Conservation (phyloP, 2,797 vertebrate species). For the Acipenser ruthenus region DNA sequence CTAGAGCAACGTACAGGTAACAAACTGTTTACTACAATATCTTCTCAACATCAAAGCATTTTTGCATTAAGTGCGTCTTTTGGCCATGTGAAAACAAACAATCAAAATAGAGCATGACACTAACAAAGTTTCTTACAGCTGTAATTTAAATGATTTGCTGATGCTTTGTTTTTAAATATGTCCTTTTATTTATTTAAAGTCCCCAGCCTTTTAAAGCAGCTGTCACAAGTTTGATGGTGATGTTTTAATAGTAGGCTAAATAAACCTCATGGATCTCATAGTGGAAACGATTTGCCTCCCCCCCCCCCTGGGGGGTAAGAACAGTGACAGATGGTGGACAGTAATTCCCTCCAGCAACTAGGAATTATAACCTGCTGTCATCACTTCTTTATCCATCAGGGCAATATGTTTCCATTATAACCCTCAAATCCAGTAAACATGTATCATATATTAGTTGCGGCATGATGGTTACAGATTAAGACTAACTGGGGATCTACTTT, state of each 20-base stretch:
- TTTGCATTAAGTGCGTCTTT: slow-evolving; percentile 35
- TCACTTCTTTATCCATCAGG: slow-evolving; percentile 47
- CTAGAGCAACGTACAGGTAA: slow-evolving; percentile 76
- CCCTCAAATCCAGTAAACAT: too few species aligned
- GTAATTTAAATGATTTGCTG: too few species aligned
- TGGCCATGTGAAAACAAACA: slow-evolving; percentile 61
- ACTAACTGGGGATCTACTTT: too few species aligned
- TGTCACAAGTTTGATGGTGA: too few species aligned
- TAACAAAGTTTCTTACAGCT: slow-evolving; percentile 15
- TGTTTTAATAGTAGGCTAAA: too few species aligned
- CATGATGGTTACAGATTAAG: too few species aligned
- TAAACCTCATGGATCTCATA: slow-evolving; percentile 19
- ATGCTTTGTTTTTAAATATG: too few species aligned
- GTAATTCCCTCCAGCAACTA: slow-evolving; percentile 41
- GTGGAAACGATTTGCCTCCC: slow-evolving; percentile 28
- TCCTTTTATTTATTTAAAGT: too few species aligned
- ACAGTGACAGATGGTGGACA: slow-evolving; percentile 50
- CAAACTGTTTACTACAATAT: slow-evolving; percentile 34
- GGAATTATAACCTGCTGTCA: slow-evolving; percentile 55
- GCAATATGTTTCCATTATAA: slow-evolving; percentile 21
- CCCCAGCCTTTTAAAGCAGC: too few species aligned
- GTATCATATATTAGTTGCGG: too few species aligned
- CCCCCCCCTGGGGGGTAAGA: slow-evolving; percentile 41
- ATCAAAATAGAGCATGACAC: slow-evolving; percentile 35
- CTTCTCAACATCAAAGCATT: neutral